Evolutionary conservation across 2,797 vertebrate genomes (phyloP).

Genomic region (Ispidina lecontei): DNA sequence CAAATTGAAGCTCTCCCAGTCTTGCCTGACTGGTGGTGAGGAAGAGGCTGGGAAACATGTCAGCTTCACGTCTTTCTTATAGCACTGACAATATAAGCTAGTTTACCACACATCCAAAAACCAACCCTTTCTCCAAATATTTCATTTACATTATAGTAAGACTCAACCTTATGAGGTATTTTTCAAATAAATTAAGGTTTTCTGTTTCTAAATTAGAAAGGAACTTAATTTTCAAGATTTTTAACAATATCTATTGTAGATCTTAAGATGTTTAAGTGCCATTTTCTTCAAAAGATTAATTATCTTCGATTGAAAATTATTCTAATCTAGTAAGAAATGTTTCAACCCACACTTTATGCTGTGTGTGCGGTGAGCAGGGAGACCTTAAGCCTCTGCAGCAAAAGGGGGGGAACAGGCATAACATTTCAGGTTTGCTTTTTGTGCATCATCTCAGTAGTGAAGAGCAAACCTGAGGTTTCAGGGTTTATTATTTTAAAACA

Average conservation of each 20-base stretch:
- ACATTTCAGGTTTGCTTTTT: background rate
- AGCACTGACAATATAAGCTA: too few relatives aligned
- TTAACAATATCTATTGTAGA: background rate
- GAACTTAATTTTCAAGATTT: background rate
- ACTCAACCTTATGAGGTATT: background rate
- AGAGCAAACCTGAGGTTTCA: background rate
- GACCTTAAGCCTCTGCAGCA: background rate
- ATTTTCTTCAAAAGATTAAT: background rate
- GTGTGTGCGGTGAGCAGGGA: background rate
- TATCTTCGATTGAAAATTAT: background rate
- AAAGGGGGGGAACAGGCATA: background rate
- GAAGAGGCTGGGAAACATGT: background rate
- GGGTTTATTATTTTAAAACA: accelerated
- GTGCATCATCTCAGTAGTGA: background rate
- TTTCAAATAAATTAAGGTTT: background rate
- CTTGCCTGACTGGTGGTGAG: background rate
- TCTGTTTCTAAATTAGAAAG: background rate
- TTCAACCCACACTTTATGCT: background rate
- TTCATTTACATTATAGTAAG: background rate
- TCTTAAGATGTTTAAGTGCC: background rate
- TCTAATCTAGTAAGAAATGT: background rate
- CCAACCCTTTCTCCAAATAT: background rate
- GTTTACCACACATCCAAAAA: background rate
- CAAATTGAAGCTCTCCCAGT: background rate
- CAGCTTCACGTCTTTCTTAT: background rate